phyloP scores from a whole-genome alignment of 2,113 vertebrate species.

The Ictidomys tridecemlineatus region DNA sequence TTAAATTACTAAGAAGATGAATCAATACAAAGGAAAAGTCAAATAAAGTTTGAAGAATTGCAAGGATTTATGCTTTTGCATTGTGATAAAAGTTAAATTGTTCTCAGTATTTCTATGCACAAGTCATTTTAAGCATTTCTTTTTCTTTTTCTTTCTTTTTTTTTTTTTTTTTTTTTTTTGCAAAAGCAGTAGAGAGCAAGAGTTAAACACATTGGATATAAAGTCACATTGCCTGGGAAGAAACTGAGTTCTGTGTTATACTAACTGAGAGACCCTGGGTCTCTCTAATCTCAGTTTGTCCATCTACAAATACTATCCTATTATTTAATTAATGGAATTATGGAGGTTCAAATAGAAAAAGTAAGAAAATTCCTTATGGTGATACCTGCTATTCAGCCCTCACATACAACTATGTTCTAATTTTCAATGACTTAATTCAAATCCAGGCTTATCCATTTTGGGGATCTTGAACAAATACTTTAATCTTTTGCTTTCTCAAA shows the following conservation, averaged over 20 bases:
- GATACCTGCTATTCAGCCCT: not conserved
- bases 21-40: slow-evolving; percentile 31
- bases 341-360: not conserved
- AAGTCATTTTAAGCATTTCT: slow-evolving; percentile 61
- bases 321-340: slow-evolving; percentile 10
- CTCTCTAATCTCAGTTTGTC: not conserved
- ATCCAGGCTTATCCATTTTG: slow-evolving; percentile 43
- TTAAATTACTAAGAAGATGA: slow-evolving; percentile 38
- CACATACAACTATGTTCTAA: slow-evolving; percentile 34
- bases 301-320: slow-evolving; percentile 21
- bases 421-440: slow-evolving; percentile 48
- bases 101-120: slow-evolving; percentile 25
- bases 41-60: slow-evolving; percentile 52
- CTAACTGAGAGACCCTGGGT: not conserved
- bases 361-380: not conserved
- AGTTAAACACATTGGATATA: not conserved
- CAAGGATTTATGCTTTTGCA: slow-evolving; percentile 22
- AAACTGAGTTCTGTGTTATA: slow-evolving; percentile 6
- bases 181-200: not conserved
- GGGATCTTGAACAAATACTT: not conserved
- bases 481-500: slow-evolving; percentile 23
- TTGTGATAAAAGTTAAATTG: not conserved
- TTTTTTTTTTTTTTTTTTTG: not conserved
- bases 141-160: not conserved
- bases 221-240: not conserved